Evolutionary conservation across 2,888 invertebrate species (phyloP).

Genomic region (Aphodius sticticus): DNA sequence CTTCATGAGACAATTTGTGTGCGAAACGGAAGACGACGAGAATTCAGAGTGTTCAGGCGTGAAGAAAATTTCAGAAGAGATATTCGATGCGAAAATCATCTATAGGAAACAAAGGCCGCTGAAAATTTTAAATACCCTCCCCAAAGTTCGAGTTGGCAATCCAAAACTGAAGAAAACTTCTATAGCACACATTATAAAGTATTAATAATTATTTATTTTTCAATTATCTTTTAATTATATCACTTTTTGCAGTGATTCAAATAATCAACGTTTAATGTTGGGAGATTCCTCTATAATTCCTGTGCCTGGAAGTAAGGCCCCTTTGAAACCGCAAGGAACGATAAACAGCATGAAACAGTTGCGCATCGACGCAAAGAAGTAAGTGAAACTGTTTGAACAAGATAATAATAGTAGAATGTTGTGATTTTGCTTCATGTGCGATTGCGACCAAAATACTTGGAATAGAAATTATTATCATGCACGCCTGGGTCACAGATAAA

Average conservation of each 20-base stretch:
- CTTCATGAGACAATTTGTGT: constrained; percentile 97
- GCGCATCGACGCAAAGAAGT: constrained; percentile 90
- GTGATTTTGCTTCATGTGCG: too few relatives aligned
- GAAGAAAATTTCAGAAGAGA: constrained; percentile 66
- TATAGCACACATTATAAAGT: constrained; percentile 90
- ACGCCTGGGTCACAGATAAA: too few relatives aligned
- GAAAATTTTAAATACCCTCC: constrained; percentile 80
- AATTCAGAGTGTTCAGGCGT: constrained; percentile 64
- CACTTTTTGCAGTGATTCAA: constrained; percentile 77
- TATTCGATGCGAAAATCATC: constrained; percentile 76
- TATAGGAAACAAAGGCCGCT: constrained; percentile 87
- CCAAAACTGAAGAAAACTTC: constrained; percentile 82
- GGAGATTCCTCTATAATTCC: constrained; percentile 95
- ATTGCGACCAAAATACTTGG: too few relatives aligned
- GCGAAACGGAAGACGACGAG: constrained; percentile 86
- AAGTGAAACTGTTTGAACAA: constrained; percentile 50
- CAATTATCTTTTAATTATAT: constrained; percentile 5
- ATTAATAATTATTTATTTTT: constrained; percentile 46
- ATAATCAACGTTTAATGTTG: constrained; percentile 89
- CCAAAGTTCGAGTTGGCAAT: constrained; percentile 83
- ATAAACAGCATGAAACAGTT: constrained; percentile 82
- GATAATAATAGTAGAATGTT: too few relatives aligned
- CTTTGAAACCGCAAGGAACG: constrained; percentile 86
- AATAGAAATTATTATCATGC: too few relatives aligned
- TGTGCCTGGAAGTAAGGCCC: constrained; percentile 79